Evolutionary conservation across 1,140 invertebrate species (phyloP).

Genomic region (Leptoteleia sp.): DNA sequence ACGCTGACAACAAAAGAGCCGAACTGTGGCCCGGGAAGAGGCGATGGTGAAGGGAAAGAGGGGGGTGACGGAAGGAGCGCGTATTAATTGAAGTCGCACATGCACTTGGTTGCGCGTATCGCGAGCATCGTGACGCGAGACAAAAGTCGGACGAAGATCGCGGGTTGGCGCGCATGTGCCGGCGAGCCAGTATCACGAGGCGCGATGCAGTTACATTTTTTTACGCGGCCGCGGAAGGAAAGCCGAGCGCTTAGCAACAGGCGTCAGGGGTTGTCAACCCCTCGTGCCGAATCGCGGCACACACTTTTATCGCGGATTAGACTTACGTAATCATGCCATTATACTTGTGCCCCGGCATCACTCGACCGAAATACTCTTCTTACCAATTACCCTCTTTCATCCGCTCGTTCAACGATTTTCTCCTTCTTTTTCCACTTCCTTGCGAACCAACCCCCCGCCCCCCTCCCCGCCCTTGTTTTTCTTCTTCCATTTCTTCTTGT

Average conservation of each 20-base stretch:
- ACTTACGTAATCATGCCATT: conserved; percentile 28
- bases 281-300: not conserved
- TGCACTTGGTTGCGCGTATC: no score
- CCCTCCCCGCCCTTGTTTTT: no score
- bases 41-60: no score
- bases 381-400: conserved; percentile 21
- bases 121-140: no score
- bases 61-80: no score
- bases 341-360: conserved; percentile 36
- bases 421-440: conserved; percentile 13
- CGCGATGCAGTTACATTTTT: conserved; percentile 43
- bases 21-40: no score
- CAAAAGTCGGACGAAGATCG: no score
- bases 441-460: no score
- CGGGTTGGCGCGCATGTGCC: no score
- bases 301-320: not conserved
- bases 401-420: conserved; percentile 17
- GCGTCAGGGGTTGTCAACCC: conserved; percentile 69
- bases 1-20: no score
- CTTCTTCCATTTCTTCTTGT: conserved; percentile 2
- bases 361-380: conserved; percentile 33
- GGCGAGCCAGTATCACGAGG: conserved; percentile 38
- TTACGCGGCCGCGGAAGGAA: conserved; percentile 26
- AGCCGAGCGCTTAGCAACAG: conserved; percentile 74
- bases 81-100: no score